Conservation (phyloP, 2,113 vertebrate species). For the Gallinago paraguaiae region DNA sequence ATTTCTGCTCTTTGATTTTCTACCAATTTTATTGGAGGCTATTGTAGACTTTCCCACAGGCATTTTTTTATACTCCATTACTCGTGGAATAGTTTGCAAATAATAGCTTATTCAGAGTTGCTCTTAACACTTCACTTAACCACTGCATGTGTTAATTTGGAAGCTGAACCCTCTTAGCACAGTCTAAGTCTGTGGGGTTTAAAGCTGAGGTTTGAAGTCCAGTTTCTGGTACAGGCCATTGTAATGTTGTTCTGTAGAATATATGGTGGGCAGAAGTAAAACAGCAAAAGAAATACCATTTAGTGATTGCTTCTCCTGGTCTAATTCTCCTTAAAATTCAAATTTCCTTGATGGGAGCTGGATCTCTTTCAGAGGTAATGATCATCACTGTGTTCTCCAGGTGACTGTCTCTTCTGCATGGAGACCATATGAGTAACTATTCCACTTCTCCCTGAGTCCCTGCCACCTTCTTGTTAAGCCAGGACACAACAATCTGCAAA, state of each 20-base stretch:
- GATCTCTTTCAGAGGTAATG: background rate
- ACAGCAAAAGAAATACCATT: background rate
- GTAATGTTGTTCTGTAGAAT: background rate
- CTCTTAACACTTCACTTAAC: background rate
- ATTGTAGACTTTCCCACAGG: background rate
- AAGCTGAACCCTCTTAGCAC: background rate
- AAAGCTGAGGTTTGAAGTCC: background rate
- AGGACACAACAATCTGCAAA: background rate
- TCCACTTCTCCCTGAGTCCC: background rate
- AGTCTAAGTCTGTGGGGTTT: background rate
- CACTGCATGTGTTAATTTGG: background rate
- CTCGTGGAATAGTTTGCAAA: background rate
- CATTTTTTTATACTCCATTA: background rate
- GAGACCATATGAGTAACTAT: background rate
- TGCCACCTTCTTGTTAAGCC: background rate
- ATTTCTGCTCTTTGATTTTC: constrained; percentile 42
- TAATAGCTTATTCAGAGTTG: background rate
- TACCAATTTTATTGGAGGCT: background rate
- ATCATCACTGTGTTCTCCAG: background rate
- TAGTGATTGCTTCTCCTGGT: background rate
- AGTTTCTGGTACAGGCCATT: background rate
- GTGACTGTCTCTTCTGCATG: background rate
- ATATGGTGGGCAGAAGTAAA: background rate
- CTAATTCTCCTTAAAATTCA: background rate
- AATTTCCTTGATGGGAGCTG: background rate